These are phyloP conservation scores for Eremobia ochroleuca DNA, from an alignment of 2,888 invertebrate genomes.

Conservation along the genomic window DNA sequence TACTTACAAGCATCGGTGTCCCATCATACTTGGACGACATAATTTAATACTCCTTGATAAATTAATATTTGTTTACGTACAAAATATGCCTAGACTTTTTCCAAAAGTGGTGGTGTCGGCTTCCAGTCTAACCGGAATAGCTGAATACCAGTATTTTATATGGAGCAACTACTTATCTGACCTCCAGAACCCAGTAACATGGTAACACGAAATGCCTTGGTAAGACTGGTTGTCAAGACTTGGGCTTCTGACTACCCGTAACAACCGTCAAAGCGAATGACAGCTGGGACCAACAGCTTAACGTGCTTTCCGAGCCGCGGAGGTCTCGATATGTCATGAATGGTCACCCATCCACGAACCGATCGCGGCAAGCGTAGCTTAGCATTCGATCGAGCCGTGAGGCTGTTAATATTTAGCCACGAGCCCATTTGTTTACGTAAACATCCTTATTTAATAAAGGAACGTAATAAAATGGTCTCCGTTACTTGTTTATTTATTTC, in stretches of 20 bases:
- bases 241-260: too few species aligned
- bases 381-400: neutral
- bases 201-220: neutral
- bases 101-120: neutral
- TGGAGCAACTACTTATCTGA: neutral
- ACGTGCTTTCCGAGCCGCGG: neutral
- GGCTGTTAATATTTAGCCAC: neutral
- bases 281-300: neutral
- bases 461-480: conserved; percentile 16
- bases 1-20: conserved; percentile 22
- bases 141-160: neutral
- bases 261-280: neutral
- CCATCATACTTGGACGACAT: conserved; percentile 44
- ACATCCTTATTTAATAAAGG: conserved; percentile 28
- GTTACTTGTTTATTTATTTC: conserved; percentile 30
- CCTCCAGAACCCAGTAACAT: neutral
- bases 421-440: conserved; percentile 15
- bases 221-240: neutral
- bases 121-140: neutral
- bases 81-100: neutral
- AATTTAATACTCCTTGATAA: conserved; percentile 49
- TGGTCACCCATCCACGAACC: neutral
- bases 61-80: conserved; percentile 22
- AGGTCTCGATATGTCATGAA: too few species aligned
- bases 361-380: neutral